phyloP scores from a whole-genome alignment of 2,888 invertebrate species.

The Melikaiella ostensackeni region DNA sequence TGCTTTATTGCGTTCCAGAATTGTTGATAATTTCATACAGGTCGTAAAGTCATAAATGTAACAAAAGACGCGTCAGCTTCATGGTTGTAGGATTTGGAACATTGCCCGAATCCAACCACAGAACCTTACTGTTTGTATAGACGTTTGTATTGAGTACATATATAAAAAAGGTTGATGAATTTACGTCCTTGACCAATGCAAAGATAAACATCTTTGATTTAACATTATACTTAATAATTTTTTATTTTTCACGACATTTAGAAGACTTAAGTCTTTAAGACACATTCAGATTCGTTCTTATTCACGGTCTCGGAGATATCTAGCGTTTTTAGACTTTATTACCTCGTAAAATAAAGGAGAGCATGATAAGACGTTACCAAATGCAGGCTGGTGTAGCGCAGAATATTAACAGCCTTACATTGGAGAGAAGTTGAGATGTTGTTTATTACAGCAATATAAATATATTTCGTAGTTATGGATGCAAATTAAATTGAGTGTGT shows the following conservation, averaged over 20 bases:
- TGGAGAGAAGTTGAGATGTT: background rate
- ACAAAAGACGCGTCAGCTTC: background rate
- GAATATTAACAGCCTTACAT: background rate
- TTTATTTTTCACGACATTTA: background rate
- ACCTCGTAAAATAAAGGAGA: slow-evolving; percentile 7
- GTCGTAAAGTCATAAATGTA: slow-evolving; percentile 8
- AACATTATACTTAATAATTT: no score
- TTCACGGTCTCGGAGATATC: background rate
- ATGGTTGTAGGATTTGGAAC: background rate
- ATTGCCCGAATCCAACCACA: background rate
- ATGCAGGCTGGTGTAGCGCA: background rate
- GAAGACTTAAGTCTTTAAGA: background rate
- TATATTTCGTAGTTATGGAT: background rate
- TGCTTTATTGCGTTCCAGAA: background rate
- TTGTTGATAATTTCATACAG: background rate
- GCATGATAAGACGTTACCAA: background rate
- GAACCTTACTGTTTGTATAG: background rate
- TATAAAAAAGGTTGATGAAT: background rate
- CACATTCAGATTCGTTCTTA: background rate
- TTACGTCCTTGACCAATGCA: background rate
- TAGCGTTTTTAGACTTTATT: background rate
- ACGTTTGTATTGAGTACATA: background rate
- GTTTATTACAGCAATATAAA: background rate
- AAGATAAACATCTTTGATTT: background rate
- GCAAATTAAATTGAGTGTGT: background rate